These are phyloP conservation scores for Carpatolechia fugitivella DNA, from an alignment of 2,888 invertebrate species.

Conservation along the genomic window DNA sequence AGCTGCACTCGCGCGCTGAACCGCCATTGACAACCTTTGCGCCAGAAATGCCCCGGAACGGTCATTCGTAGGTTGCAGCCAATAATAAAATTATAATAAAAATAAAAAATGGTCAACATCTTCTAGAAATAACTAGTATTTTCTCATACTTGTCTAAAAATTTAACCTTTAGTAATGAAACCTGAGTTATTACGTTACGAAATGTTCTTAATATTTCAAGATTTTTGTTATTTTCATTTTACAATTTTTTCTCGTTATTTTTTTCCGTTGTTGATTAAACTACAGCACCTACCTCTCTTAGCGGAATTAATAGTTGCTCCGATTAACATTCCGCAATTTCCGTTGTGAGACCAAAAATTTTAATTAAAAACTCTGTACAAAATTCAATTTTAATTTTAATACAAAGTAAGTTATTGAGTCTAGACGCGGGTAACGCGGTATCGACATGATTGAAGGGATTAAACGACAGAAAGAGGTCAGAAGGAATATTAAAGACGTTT, in stretches of 20 bases:
- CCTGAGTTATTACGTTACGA: too few species aligned
- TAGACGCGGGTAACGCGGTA: background rate
- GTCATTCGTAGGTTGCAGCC: too few species aligned
- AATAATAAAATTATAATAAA: too few species aligned
- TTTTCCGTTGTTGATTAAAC: background rate
- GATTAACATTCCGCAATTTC: background rate
- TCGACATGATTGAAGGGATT: slow-evolving; percentile 4
- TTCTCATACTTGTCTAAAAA: too few species aligned
- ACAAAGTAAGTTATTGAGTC: slow-evolving; percentile 3
- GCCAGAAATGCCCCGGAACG: too few species aligned
- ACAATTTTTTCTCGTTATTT: background rate
- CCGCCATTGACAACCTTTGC: too few species aligned
- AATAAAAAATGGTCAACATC: too few species aligned
- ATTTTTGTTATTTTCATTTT: background rate
- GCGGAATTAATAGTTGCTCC: background rate
- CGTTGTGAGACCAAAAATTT: slow-evolving; percentile 3
- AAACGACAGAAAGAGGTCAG: background rate
- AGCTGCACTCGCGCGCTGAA: too few species aligned
- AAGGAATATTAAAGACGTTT: background rate
- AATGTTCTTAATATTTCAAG: too few species aligned
- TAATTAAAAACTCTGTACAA: slow-evolving; percentile 8
- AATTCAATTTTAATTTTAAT: slow-evolving; percentile 8
- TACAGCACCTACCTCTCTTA: background rate
- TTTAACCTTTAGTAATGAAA: too few species aligned
- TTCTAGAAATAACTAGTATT: too few species aligned